Evolutionary conservation across 2,888 invertebrate species (phyloP).

Genomic region (Diaphora mendica): DNA sequence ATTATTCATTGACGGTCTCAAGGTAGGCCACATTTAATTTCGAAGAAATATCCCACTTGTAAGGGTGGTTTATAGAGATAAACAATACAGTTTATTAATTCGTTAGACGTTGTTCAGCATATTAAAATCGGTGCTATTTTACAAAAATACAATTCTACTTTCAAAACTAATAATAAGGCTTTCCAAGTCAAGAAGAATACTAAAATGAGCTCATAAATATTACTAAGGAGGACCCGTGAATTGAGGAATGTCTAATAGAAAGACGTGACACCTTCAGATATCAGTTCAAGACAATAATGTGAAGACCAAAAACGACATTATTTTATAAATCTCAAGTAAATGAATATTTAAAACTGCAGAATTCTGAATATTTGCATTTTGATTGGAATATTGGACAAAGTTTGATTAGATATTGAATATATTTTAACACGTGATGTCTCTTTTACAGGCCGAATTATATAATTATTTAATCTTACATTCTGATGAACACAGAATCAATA

Average conservation of each 20-base stretch:
- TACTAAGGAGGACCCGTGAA: constrained; percentile 63
- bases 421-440: constrained; percentile 53
- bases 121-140: not conserved
- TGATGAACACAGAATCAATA: not conserved
- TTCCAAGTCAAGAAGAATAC: constrained; percentile 59
- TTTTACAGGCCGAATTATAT: constrained; percentile 17
- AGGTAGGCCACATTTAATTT: not conserved
- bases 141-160: constrained; percentile 68
- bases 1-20: constrained; percentile 35
- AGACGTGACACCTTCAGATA: constrained; percentile 42
- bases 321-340: constrained; percentile 25
- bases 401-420: constrained; percentile 64
- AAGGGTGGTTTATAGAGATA: not conserved
- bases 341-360: constrained; percentile 42
- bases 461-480: constrained; percentile 12
- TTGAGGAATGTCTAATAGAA: constrained; percentile 62
- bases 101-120: not conserved
- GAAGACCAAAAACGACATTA: not conserved
- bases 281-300: not conserved
- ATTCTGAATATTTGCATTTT: constrained; percentile 71
- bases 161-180: constrained; percentile 74
- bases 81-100: not conserved
- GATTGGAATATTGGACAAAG: constrained; percentile 68
- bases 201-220: constrained; percentile 69
- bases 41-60: not conserved